Base-by-base conservation (phyloP, 1,140 invertebrate genomes). In the Gonatopus flavifemur region DNA sequence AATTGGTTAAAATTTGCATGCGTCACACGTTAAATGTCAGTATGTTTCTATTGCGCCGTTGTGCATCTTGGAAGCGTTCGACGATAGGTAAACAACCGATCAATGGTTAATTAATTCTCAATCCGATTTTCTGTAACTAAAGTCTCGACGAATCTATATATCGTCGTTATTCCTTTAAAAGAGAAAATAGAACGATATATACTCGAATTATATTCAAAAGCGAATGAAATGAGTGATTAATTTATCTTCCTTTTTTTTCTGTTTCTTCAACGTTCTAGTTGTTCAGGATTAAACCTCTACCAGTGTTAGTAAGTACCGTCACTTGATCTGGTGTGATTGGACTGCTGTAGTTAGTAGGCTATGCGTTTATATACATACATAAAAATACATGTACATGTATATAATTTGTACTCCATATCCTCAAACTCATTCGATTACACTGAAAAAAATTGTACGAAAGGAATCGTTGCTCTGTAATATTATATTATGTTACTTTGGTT, bases 221-320 rank as follows among this genome's bases (percentile, higher is more conserved):
- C 49, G 42, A 64, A 45, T 62, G 55, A 68, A 67, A 64, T 63
- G 67, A 69, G 73, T 72, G 77, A 74, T 77, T 72, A 75, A 66
- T 67, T 72, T 78, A 73, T 81, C 69, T 81, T 80, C 74, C 67
- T 77, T 81, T 74, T 77, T 69, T 74, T 81, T 78, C 77, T 79
- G 80, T 81, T 83, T 83, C 80, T 77, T 83, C 80, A 79, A 84
- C 77, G 81, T 76, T 79, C 82, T 86, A 94, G 91, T 90, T 94
- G 85, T 94, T 94, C 90, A 91, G 92, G 91, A 94, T 94, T 86
- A 94, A 90, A 86, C 91, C 91, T 82, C 90, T 91, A 82, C 91
- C 91, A 85, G 90, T 93, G 77, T 88, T 94, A 87, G 92, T 94
- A 94, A 94, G 92, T 94, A 93, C 81, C 76, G 70, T 74, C 74